Evolutionary conservation across 2,888 invertebrate genomes (phyloP), one percentile per base, ranked within the genome.

Genomic region (Dorcus parallelipipedus): DNA sequence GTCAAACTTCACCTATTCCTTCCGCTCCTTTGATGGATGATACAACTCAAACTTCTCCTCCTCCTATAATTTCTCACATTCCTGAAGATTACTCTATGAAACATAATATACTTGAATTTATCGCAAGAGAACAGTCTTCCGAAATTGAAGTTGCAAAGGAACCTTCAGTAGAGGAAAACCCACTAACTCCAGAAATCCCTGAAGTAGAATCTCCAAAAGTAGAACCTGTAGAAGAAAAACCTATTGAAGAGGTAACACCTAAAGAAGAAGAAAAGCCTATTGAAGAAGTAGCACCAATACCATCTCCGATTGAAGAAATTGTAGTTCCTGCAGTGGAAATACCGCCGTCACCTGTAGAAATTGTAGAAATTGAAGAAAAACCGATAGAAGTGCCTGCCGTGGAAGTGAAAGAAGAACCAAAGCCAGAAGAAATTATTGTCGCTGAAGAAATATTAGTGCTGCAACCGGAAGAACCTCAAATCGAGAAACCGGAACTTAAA

Each of bases 1-100:
- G 81, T 51, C 84, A 84, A 74, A 84, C 84, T 8, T 83, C 84
- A n/a, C 83, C 83, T 39, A 72, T 72, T 26, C 65, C 68, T 10
- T 68, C 69, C 26, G 69, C 72, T 41, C 65, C 73, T 17, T 54
- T 62, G 39, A 61, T 62, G 38, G 63, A 66, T 54, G 59, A 61
- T 49, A 54, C 61, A 20, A 69, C 67, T 0, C 69, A 70, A 62
- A 69, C 68, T 8, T 67, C 67, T n/a, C 47, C 62, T 49, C 26
- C 26, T 33, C 26, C 26, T 42, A 17, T 17, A 14, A 42, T 42
- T 7, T 7, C 17, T 17, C 42, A 10, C 20, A 20, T 20, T 20
- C 20, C 20, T 14, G 14, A 26, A 26, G 26, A 26, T 5, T 3
- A 3, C 26, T 26, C 26, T 5, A 26, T 26, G 4, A 33, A 33